Percentiles rank a stretch among this genome's conserved stretches.
These are phyloP conservation scores for Sardinella longiceps DNA, from an alignment of 2,797 vertebrate genomes.

Conservation along the genomic window DNA sequence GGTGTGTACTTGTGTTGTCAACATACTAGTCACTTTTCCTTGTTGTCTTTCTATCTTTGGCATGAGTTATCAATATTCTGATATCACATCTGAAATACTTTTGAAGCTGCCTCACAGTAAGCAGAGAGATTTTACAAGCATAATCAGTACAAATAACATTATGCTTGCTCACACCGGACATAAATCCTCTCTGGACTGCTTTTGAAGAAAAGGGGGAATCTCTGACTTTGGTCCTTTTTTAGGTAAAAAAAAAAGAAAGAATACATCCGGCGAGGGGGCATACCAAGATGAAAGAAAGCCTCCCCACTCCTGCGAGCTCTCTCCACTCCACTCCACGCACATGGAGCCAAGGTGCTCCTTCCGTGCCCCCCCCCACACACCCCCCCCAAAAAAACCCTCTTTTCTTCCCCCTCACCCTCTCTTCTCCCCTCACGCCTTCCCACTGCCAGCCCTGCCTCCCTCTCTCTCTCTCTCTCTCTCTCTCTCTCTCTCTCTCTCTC, in stretches of 20 bases:
- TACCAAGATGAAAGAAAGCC: constrained; percentile 25
- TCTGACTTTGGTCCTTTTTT: neutral
- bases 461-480: constrained; percentile 51
- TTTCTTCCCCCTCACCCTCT: constrained; percentile 45
- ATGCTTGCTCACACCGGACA: neutral
- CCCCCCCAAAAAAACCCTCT: neutral
- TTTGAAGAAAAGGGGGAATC: neutral
- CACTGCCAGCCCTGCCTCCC: no score
- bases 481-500: constrained; percentile 44
- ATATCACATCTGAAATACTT: neutral
- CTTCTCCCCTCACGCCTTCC: constrained; percentile 58
- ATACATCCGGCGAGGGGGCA: constrained; percentile 4
- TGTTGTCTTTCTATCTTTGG: neutral
- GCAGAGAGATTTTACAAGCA: neutral
- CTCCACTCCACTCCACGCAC: neutral
- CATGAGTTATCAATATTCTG: neutral
- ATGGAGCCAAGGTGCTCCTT: constrained; percentile 14
- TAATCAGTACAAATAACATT: neutral
- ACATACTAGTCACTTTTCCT: neutral
- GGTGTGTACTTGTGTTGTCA: neutral
- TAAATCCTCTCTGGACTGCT: neutral
- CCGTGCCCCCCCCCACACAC: neutral
- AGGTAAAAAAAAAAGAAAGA: neutral
- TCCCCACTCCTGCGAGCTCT: neutral
- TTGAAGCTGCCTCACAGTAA: neutral